Base-by-base conservation (phyloP, 2,113 vertebrate species). In the Tinamus guttatus region DNA sequence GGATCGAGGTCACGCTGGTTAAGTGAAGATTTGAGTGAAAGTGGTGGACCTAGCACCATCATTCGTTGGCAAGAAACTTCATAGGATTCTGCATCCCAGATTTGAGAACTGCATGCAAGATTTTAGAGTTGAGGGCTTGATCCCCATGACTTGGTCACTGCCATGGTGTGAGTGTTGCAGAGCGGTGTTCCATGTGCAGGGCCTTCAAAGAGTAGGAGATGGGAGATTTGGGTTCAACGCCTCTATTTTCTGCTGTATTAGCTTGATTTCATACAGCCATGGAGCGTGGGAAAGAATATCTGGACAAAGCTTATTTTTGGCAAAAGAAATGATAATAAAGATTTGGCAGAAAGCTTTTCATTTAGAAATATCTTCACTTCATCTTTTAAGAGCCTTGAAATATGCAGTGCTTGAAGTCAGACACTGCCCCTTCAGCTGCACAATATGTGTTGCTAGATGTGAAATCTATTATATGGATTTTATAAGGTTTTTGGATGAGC, bases 371-470 rank as follows among this genome's bases (percentile, higher is more conserved):
- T 36, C 8, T 38, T 51, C 3, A 4, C 24, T 76, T 54, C 13
- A 5, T 7, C 45, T 76, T 76, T 59, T 43, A 56, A 52, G 65
- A 73, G 38, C 38, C 17, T 4, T 59, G 49, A 49, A 85, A 56
- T 13, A 21, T 0, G 28, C 2, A 5, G 2, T 7, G 58, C 54
- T 58, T 58, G 28, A 58, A 58, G 54, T 73, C 0, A 47, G 58
- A 58, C 14, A 6, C 38, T 21, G 30, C 64, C 10, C 41, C n/a
- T 76, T 51, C 70, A 60, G 49, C 43, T 30, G 32, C 17, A 13
- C 2, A 1, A 7, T 22, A 5, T 1, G 0, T 24, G 24, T 18
- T 0, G 28, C 21, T 7, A 20, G 49, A n/a, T 30, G 25, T 25
- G 41, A 65, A 34, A 52, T 27, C 4, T 1, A 20, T 25, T 3